Conservation (phyloP, 2,888 invertebrate species). For the Heliconius sara region DNA sequence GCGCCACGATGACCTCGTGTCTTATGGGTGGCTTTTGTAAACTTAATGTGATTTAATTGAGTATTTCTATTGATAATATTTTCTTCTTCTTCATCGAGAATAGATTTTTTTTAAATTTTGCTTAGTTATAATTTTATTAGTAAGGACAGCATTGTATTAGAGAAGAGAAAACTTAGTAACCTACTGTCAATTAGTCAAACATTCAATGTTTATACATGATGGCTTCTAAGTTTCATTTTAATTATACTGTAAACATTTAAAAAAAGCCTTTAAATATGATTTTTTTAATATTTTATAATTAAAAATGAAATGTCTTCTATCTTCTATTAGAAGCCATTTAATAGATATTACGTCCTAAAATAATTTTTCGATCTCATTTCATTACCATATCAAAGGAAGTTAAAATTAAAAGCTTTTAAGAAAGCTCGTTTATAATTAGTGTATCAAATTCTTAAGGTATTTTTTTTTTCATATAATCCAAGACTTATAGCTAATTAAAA, state of each 20-base stretch:
- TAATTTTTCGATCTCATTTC: slow-evolving; percentile 8
- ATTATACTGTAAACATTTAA: neutral
- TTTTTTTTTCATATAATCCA: slow-evolving; percentile 4
- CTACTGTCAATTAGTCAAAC: neutral
- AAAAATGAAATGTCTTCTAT: neutral
- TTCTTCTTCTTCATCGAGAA: too few species aligned
- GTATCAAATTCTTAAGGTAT: slow-evolving; percentile 21
- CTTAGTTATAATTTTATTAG: neutral
- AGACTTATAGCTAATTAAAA: slow-evolving; percentile 28
- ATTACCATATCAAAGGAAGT: slow-evolving; percentile 27
- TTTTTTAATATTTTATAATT: neutral
- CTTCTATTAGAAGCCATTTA: neutral
- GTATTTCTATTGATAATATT: too few species aligned
- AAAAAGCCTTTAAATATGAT: neutral
- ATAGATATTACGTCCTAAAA: slow-evolving; percentile 5
- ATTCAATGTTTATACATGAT: neutral
- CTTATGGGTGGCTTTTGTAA: too few species aligned
- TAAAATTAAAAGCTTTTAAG: slow-evolving; percentile 19
- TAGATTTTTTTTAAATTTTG: too few species aligned
- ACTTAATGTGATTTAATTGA: too few species aligned
- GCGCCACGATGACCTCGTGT: too few species aligned
- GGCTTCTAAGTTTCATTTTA: neutral
- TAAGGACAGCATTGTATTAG: too few species aligned
- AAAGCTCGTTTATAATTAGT: slow-evolving; percentile 11
- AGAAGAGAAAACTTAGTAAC: too few species aligned